phyloP scores from a whole-genome alignment of 1,140 invertebrate species.

The Acyrthosiphon pisum region DNA sequence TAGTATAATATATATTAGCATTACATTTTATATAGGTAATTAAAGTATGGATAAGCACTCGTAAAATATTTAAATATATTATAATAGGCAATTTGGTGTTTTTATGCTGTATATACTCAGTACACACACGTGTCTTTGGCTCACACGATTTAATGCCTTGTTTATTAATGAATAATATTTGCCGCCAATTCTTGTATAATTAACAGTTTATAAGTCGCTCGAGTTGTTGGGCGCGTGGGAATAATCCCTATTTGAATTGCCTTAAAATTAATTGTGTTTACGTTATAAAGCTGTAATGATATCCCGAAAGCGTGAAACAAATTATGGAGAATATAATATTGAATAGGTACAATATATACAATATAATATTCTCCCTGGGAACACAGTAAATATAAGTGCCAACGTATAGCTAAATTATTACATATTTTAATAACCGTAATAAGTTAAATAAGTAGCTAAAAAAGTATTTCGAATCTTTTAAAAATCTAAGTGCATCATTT shows the following conservation, averaged over 20 bases:
- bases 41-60: neutral
- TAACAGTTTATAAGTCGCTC: neutral
- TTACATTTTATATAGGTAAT: neutral
- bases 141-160: neutral
- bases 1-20: neutral
- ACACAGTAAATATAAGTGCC: neutral
- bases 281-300: neutral
- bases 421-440: neutral
- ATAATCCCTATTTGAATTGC: neutral
- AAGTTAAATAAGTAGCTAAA: neutral
- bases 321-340: neutral
- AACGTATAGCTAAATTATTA: neutral
- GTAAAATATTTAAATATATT: neutral
- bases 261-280: slow-evolving; percentile 8
- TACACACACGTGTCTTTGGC: neutral
- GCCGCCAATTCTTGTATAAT: neutral
- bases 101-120: neutral
- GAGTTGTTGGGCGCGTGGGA: neutral
- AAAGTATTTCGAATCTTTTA: neutral
- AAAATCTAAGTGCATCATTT: neutral
- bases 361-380: neutral
- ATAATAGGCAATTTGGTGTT: neutral
- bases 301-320: neutral
- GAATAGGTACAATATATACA: neutral
- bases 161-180: slow-evolving; percentile 14